phyloP scores from a whole-genome alignment of 2,113 vertebrate genomes.

The Polypterus senegalus region DNA sequence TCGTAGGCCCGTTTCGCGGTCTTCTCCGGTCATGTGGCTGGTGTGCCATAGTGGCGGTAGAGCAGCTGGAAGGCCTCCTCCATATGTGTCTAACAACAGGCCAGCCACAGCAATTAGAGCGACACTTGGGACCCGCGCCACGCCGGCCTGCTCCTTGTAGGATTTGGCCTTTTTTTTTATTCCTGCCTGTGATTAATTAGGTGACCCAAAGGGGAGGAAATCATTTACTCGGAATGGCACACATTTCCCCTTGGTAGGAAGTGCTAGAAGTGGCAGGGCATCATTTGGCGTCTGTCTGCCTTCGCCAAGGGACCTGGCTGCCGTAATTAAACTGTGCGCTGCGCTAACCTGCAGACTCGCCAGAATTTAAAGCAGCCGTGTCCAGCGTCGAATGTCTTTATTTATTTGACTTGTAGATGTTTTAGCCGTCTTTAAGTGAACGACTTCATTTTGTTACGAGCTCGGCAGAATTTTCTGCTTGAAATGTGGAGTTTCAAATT shows the following conservation, averaged over 20 bases:
- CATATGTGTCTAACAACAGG: no score
- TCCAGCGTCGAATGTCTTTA: no score
- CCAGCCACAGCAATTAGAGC: background rate
- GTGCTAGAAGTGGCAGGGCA: conserved; percentile 10
- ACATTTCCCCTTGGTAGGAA: conserved; percentile 3
- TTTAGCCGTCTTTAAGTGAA: no score
- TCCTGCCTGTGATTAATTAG: conserved; percentile 14
- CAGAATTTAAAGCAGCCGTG: conserved; percentile 43
- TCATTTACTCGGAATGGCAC: conserved; percentile 4
- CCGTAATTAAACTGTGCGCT: conserved; percentile 34
- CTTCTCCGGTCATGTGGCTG: no score
- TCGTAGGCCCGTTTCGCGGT: no score
- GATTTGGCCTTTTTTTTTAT: background rate
- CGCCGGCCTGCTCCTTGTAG: background rate
- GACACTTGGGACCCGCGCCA: background rate
- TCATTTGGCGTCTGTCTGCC: conserved; percentile 28
- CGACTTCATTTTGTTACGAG: no score
- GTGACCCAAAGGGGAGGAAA: conserved; percentile 6
- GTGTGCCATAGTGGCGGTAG: no score
- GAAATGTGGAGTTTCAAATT: no score
- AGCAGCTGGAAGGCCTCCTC: no score
- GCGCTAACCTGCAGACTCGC: conserved; percentile 29
- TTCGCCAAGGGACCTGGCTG: conserved; percentile 25
- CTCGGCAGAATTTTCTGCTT: no score
- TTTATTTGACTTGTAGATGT: no score